These are phyloP conservation scores for Xiphophorus hellerii DNA, from an alignment of 2,113 vertebrate species.

Conservation along the genomic window DNA sequence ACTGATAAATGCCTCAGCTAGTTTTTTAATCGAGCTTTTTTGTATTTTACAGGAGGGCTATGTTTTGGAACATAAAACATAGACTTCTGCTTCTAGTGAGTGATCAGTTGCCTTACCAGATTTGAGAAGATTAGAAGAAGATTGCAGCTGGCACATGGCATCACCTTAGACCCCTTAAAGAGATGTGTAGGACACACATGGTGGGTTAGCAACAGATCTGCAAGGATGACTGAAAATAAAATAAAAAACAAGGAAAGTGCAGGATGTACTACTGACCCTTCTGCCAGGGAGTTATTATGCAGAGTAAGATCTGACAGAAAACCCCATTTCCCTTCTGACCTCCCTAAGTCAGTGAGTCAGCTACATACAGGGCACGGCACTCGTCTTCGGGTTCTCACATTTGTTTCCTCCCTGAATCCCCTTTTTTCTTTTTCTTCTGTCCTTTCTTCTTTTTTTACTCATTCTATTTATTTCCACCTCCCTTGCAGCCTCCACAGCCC, in stretches of 20 bases:
- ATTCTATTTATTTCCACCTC: slow-evolving; percentile 60
- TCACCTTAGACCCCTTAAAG: slow-evolving; percentile 57
- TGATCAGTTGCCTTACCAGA: slow-evolving; percentile 52
- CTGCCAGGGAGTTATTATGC: slow-evolving; percentile 38
- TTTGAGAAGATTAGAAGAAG: slow-evolving; percentile 38
- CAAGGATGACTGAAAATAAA: slow-evolving; percentile 23
- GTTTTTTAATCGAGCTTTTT: not conserved
- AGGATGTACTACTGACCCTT: slow-evolving; percentile 31
- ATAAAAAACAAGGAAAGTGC: slow-evolving; percentile 9
- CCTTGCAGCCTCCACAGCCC: slow-evolving; percentile 43
- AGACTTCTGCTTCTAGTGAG: not conserved
- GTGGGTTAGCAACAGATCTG: slow-evolving; percentile 24
- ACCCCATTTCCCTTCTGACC: slow-evolving; percentile 63
- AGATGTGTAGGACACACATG: slow-evolving; percentile 29
- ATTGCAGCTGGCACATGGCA: slow-evolving; percentile 62
- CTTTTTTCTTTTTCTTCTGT: not conserved
- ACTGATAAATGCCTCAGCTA: not conserved
- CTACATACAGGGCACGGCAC: not conserved
- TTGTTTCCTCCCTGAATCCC: slow-evolving; percentile 29
- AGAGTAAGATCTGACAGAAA: slow-evolving; percentile 59
- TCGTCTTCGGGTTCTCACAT: slow-evolving; percentile 30
- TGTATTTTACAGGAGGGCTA: not conserved
- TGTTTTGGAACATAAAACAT: not conserved
- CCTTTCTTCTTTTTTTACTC: slow-evolving; percentile 10
- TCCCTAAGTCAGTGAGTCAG: slow-evolving; percentile 21